These are phyloP conservation scores for Drosophila emarginata DNA, from an alignment of 2,888 invertebrate genomes.

Conservation along the genomic window DNA sequence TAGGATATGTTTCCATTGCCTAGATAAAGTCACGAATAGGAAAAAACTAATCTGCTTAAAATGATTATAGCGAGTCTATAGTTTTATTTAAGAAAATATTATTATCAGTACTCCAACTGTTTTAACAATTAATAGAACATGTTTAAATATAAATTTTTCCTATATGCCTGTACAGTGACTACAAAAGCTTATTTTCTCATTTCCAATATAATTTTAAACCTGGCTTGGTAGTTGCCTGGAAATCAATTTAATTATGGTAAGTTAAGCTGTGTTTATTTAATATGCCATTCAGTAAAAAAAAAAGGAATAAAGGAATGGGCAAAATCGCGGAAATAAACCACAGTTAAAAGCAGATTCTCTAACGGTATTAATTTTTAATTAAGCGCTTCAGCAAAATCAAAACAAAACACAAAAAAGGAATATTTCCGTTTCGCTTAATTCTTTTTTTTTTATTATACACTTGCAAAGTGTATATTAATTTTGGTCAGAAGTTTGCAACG, in stretches of 20 bases:
- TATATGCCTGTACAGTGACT: no score
- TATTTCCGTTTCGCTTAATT: conserved; percentile 13
- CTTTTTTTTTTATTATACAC: conserved; percentile 4
- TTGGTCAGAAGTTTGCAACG: no score
- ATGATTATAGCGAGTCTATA: no score
- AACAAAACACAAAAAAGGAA: conserved; percentile 11
- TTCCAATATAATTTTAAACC: background rate
- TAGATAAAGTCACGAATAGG: no score
- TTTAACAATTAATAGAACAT: no score
- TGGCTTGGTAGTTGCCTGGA: conserved; percentile 2
- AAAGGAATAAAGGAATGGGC: conserved; percentile 9
- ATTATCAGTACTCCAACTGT: no score
- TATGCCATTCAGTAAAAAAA: conserved; percentile 10
- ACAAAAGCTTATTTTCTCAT: no score
- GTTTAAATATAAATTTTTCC: no score
- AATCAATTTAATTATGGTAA: conserved; percentile 26
- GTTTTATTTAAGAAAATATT: no score
- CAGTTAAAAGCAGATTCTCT: conserved; percentile 22
- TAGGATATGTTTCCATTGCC: no score
- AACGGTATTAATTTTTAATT: conserved; percentile 53
- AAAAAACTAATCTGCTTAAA: no score
- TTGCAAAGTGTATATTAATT: no score
- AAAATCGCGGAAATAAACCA: conserved; percentile 14
- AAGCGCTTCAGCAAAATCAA: conserved; percentile 39
- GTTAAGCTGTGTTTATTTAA: background rate